Evolutionary conservation across 2,113 vertebrate species (phyloP), one percentile per base, ranked within the genome.

Genomic region (Vimba vimba): DNA sequence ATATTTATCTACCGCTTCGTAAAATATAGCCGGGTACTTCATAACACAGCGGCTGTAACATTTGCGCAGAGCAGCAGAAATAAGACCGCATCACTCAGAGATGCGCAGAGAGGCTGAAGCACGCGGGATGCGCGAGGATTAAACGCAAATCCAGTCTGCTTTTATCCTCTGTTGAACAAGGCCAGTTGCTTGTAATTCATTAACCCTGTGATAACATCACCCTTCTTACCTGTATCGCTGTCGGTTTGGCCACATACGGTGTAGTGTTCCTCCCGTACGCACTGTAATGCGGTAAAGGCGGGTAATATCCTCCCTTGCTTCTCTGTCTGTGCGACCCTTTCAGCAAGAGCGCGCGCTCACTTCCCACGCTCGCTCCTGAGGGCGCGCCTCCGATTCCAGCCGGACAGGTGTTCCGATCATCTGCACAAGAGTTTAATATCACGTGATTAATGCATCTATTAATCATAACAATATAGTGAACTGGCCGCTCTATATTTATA

Each of bases 41-140:
- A 47, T 8, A 6, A 8, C 13, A 25, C 21, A 19, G 36, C 8
- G n/a, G 23, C 39, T 15, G 78, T 76, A 50, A 75, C 33, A 90
- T 93, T 94, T 94, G 93, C 92, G 93, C 93, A 94, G 90, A 93
- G 92, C 93, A 94, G 93, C 90, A 92, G 91, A 91, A 89, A 73
- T 69, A 68, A 88, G 45, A 84, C 83, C 85, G 90, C 90, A 89
- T n/a, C 84, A 83, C 81, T 55, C 71, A 92, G 81, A 57, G 89
- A 91, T 94, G 91, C 92, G 93, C 94, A 93, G 92, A 92, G 93
- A 90, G 91, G 92, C 87, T 89, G 84, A 87, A 87, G 55, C 90
- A 92, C 91, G 90, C 85, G 86, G 85, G 89, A 71, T 71, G 82
- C 57, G 52, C 68, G 59, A 85, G 50, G 69, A 78, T 59, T 84